Evolutionary conservation across 2,888 invertebrate species (phyloP), one percentile per base, ranked within the genome.

Genomic region (Drosophila anceps): DNA sequence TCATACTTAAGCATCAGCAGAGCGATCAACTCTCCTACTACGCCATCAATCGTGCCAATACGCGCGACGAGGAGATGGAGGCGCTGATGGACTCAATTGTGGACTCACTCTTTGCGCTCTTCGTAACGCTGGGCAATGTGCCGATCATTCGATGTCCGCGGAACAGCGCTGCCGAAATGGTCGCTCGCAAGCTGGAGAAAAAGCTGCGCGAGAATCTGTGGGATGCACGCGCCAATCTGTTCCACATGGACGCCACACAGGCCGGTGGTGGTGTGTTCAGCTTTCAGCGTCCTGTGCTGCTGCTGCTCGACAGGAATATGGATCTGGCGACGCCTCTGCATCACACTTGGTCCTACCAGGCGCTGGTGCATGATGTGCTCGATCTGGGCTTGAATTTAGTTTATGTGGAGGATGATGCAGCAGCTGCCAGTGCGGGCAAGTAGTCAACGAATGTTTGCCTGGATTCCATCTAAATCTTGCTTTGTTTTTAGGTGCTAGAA

Each of bases 291-390:
- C 99, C 99, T 0, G 94, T 99, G 86, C 94, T 99, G 37, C 96
- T 99, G 77, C 94, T 99, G 70, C 94, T 99, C 64, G 99, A 99
- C 93, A 95, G 99, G 70, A 98, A 98, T 93, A 95, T 98, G 77
- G 99, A 99, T 93, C 96, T 99, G 95, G 98, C 99, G 2, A 99
- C 99, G 46, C 98, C 98, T 29, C 94, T 99, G 70, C 99, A 99
- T 94, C 99, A 99, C 93, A 99, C 99, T 0, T 99, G 99, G 99
- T 99, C 99, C 0, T 99, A 99, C 93, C 99, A 99, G 93, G 99
- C 99, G 1, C 93, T 99, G 62, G 96, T 98, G 29, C 99, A 99
- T 93, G 99, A 99, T 94, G 97, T 99, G 6, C 93, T 99, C 65
- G 98, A 98, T 90, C 94, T 99, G 81, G 96, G 98, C 10, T 94